Percentiles rank a stretch among this genome's conserved stretches.
phyloP scores from a whole-genome alignment of 92 coral and sea anemone genomes.

The Paramuricea clavata region DNA sequence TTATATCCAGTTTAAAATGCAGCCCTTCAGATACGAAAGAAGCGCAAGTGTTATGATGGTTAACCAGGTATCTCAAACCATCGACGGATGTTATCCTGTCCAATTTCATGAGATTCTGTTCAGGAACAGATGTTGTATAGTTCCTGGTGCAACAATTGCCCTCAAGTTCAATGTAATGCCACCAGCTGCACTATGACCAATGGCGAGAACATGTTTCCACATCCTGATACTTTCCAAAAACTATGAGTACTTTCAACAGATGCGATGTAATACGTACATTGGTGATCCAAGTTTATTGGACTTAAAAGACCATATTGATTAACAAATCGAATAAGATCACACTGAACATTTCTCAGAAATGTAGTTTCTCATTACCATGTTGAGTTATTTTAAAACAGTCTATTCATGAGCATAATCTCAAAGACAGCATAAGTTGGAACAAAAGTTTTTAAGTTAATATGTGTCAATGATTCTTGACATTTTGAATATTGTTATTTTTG shows the following conservation, averaged over 20 bases:
- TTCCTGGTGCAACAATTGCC: conserved; percentile 54
- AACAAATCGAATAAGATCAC: no score
- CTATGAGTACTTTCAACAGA: conserved; percentile 54
- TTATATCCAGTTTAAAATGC: conserved; percentile 34
- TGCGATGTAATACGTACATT: conserved; percentile 58
- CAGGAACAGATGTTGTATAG: conserved; percentile 61
- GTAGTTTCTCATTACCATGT: no score
- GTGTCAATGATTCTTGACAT: no score
- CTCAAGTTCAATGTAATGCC: conserved; percentile 27
- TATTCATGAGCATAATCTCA: no score
- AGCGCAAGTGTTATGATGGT: conserved; percentile 63
- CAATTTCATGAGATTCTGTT: conserved; percentile 68
- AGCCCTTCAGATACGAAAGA: conserved; percentile 57
- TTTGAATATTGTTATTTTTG: no score
- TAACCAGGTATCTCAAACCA: conserved; percentile 67
- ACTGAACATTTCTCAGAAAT: no score
- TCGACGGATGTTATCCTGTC: conserved; percentile 50
- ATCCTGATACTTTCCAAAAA: conserved; percentile 60
- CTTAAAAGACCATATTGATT: conserved; percentile 13
- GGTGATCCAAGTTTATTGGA: conserved; percentile 63
- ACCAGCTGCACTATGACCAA: conserved; percentile 47
- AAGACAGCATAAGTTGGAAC: no score
- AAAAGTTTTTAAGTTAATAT: no score
- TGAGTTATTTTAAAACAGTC: no score
- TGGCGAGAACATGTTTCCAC: conserved; percentile 65